A percentile compares a stretch with the other conserved stretches of the same genome.
Evolutionary conservation across 1,140 invertebrate species (phyloP).

Genomic region (Drosophila mojavensis): DNA sequence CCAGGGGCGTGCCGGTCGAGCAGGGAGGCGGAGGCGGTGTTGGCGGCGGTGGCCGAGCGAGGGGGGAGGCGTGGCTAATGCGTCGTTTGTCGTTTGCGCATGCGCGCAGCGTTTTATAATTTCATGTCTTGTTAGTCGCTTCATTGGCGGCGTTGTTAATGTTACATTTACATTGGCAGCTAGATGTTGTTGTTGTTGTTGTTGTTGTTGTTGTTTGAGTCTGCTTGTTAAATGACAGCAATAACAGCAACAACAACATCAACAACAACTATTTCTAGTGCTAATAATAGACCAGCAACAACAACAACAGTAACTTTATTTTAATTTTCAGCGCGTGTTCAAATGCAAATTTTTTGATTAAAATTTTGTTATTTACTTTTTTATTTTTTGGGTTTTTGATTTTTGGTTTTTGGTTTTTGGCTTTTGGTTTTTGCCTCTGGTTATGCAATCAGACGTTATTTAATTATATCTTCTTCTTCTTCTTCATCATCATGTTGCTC

Average conservation of each 20-base stretch:
- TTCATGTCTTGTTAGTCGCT: conserved; percentile 49
- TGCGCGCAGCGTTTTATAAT: conserved; percentile 65
- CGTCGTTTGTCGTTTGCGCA: conserved; percentile 33
- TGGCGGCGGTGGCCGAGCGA: neutral
- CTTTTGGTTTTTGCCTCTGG: neutral
- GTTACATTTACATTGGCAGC: conserved; percentile 34
- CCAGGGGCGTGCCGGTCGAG: neutral
- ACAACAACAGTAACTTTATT: conserved; percentile 14
- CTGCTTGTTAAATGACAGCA: conserved; percentile 31
- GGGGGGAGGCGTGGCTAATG: conserved; percentile 8
- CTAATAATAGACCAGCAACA: conserved; percentile 30
- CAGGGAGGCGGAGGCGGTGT: neutral
- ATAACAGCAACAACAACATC: neutral
- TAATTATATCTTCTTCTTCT: conserved; percentile 66
- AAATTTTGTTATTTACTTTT: neutral
- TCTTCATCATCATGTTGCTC: neutral
- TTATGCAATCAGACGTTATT: conserved; percentile 48
- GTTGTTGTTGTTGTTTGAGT: too few species aligned
- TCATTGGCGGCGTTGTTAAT: conserved; percentile 3
- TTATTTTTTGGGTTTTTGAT: neutral
- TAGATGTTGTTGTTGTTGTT: neutral
- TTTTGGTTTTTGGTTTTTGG: too few species aligned
- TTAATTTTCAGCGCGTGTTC: conserved; percentile 48
- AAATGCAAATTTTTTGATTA: conserved; percentile 48
- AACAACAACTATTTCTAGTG: conserved; percentile 8